phyloP scores from a whole-genome alignment of 2,113 vertebrate species.

The Sigmodon hispidus region DNA sequence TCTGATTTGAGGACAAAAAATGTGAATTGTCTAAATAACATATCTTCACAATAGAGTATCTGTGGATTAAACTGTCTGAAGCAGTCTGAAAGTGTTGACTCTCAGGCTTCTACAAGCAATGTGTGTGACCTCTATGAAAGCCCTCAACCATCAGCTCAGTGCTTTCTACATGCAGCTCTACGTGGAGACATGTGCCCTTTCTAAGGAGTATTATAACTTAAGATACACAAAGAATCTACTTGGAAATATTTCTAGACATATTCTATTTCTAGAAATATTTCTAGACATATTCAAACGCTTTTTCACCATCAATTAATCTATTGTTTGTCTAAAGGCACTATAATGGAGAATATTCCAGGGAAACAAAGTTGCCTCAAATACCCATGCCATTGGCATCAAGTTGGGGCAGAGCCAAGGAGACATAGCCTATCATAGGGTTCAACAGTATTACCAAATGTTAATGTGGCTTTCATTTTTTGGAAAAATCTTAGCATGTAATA shows the following conservation, averaged over 20 bases:
- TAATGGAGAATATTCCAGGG: neutral
- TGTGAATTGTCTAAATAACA: neutral
- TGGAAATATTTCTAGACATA: neutral
- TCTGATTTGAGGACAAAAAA: neutral
- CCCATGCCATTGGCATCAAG: neutral
- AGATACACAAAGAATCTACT: neutral
- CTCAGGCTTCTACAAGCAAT: neutral
- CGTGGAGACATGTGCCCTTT: neutral
- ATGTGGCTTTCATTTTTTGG: neutral
- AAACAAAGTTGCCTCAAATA: neutral
- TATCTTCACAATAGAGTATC: neutral
- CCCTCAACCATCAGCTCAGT: neutral
- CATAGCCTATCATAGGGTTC: neutral
- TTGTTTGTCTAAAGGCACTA: neutral
- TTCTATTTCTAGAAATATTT: too few species aligned
- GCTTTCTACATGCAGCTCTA: rapidly evolving
- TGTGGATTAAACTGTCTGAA: neutral
- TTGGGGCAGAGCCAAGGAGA: neutral
- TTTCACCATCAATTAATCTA: neutral
- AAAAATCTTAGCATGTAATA: neutral
- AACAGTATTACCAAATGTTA: neutral
- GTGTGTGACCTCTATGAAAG: too few species aligned
- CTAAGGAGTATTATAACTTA: neutral
- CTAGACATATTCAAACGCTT: neutral
- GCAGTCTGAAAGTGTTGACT: neutral